Evolutionary conservation across 2,888 invertebrate genomes (phyloP).

Genomic region (Tromatobia lineatoria): DNA sequence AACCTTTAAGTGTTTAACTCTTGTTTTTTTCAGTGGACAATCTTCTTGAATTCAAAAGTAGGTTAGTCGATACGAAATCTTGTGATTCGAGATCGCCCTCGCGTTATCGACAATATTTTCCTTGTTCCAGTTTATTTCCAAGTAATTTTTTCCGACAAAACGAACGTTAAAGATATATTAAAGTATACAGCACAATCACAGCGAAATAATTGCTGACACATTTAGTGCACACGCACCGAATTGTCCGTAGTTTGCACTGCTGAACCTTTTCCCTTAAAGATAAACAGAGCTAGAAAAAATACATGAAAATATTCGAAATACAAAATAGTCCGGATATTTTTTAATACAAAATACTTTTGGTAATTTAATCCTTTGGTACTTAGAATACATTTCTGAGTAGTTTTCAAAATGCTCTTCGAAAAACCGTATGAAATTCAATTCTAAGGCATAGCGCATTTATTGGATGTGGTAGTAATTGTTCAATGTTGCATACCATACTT

Average conservation of each 20-base stretch:
- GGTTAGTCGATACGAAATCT: constrained; percentile 23
- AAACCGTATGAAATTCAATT: no score
- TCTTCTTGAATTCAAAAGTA: not conserved
- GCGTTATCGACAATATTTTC: constrained; percentile 8
- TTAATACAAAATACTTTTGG: no score
- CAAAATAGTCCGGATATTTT: no score
- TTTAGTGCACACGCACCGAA: constrained; percentile 54
- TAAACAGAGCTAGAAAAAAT: no score
- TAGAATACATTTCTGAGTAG: no score
- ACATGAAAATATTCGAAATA: no score
- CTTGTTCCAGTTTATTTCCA: constrained; percentile 9
- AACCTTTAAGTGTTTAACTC: not conserved
- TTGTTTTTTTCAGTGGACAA: not conserved
- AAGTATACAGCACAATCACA: not conserved
- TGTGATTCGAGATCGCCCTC: not conserved
- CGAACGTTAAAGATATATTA: not conserved
- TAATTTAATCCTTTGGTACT: no score
- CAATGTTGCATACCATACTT: no score
- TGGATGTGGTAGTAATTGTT: no score
- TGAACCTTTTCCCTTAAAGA: not conserved
- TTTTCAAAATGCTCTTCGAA: no score
- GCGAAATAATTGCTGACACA: not conserved
- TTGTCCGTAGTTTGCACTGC: not conserved
- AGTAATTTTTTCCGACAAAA: not conserved
- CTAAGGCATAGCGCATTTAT: no score